These are phyloP conservation scores for Antedon mediterranea DNA, from an alignment of 53 echinoderm and acorn worm species.

Conservation along the genomic window DNA sequence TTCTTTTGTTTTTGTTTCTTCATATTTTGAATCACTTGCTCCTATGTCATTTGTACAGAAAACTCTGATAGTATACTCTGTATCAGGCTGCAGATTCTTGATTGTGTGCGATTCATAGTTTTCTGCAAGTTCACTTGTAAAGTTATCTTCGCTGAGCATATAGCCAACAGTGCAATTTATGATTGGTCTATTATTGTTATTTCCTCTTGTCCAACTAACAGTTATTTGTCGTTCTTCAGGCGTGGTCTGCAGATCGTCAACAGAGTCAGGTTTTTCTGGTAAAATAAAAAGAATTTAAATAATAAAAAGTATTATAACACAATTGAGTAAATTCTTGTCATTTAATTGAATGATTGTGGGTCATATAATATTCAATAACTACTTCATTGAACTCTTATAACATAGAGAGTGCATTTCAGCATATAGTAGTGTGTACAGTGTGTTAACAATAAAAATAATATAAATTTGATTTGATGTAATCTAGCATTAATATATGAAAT, in stretches of 20 bases:
- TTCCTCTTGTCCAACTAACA: not conserved
- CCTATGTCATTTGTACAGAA: not conserved
- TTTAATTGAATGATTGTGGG: no score
- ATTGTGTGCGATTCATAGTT: not conserved
- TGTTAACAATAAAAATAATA: no score
- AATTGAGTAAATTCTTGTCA: no score
- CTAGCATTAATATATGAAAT: no score
- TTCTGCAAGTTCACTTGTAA: not conserved
- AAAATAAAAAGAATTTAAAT: not conserved
- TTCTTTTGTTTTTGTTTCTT: not conserved
- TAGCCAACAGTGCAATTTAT: not conserved
- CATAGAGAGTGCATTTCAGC: no score
- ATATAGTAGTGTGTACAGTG: no score
- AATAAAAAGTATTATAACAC: no score
- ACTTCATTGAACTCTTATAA: no score
- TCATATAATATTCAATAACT: no score
- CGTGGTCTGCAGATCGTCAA: not conserved
- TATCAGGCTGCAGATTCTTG: not conserved
- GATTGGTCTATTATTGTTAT: not conserved
- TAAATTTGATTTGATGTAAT: no score
- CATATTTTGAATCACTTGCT: not conserved
- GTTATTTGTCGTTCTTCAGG: not conserved
- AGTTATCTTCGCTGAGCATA: no score
- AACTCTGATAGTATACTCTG: not conserved
- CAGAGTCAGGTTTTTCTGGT: not conserved